These are phyloP conservation scores for Heterotis niloticus DNA, from an alignment of 2,113 vertebrate genomes.

Conservation along the genomic window DNA sequence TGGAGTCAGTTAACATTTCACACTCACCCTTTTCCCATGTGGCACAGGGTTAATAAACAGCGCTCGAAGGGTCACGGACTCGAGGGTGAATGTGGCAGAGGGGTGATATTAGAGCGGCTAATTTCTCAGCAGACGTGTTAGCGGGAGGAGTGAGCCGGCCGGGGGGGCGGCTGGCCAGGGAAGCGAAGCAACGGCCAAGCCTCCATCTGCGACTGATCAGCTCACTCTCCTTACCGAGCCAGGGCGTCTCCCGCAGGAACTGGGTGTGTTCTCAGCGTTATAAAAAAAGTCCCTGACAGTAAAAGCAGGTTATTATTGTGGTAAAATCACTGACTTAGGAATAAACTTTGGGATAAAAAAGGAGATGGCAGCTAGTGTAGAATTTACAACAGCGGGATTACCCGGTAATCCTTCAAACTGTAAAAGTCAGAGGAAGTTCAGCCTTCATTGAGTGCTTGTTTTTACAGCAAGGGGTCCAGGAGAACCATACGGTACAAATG, in stretches of 20 bases:
- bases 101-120: background rate
- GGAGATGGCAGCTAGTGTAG: background rate
- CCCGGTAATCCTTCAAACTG: background rate
- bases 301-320: constrained; percentile 57
- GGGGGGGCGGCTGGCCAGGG: background rate
- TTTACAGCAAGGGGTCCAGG: background rate
- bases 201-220: constrained; percentile 49
- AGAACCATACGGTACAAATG: background rate
- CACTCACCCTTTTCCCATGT: background rate
- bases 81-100: background rate
- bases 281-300: constrained; percentile 72
- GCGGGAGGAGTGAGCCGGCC: background rate
- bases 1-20: constrained; percentile 9
- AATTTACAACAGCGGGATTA: background rate
- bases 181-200: background rate
- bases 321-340: constrained; percentile 50
- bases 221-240: constrained; percentile 42
- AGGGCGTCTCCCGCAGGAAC: constrained; percentile 55
- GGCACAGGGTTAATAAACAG: constrained; percentile 2
- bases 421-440: background rate
- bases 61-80: background rate
- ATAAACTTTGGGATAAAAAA: constrained; percentile 31
- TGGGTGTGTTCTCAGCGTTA: constrained; percentile 63
- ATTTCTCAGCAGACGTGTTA: constrained; percentile 12
- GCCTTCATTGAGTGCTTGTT: background rate